These are phyloP conservation scores for Chaetogeoica ovagalla DNA, from an alignment of 2,888 invertebrate species.

Conservation along the genomic window DNA sequence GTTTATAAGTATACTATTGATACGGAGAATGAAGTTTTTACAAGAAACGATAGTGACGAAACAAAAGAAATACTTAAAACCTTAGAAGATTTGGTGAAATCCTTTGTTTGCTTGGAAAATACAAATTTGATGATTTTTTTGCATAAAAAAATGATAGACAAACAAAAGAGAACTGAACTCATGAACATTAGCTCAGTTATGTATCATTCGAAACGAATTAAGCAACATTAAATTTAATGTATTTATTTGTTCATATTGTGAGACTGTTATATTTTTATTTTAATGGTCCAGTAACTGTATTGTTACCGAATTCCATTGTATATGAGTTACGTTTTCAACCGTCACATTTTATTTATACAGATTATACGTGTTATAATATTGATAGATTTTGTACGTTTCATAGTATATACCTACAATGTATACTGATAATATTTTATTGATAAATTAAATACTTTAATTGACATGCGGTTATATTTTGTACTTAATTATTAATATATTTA, in stretches of 20 bases:
- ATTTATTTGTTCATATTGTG: neutral
- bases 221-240: neutral
- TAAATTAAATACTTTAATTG: too few relatives aligned
- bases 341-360: too few relatives aligned
- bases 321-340: too few relatives aligned
- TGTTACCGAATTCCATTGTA: too few relatives aligned
- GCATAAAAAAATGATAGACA: conserved; percentile 33
- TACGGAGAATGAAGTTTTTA: neutral
- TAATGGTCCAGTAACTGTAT: neutral
- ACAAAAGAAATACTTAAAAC: neutral
- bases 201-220: conserved; percentile 8
- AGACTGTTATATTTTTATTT: neutral
- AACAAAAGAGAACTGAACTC: conserved; percentile 3
- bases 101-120: neutral
- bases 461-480: too few relatives aligned
- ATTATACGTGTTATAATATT: too few relatives aligned
- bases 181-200: neutral
- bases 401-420: too few relatives aligned
- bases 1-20: conserved; percentile 13
- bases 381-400: too few relatives aligned
- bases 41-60: neutral
- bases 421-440: too few relatives aligned
- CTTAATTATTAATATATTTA: too few relatives aligned
- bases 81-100: neutral
- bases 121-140: conserved; percentile 36